Evolutionary conservation across 2,888 invertebrate species (phyloP).

Genomic region (Pristionchus mayeri): DNA sequence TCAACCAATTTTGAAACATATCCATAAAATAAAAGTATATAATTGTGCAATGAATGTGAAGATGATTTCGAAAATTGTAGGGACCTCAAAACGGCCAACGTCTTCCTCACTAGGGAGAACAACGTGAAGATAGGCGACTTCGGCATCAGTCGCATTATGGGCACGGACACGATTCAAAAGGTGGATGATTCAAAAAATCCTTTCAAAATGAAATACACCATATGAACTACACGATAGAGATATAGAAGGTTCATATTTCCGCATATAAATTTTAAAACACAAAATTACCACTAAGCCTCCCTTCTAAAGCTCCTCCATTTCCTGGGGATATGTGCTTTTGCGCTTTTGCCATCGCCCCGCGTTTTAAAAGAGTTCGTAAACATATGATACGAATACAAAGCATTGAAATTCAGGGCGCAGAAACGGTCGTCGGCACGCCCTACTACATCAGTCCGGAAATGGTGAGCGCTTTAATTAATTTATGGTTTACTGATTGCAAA

Average conservation of each 20-base stretch:
- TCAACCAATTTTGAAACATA: too few relatives aligned
- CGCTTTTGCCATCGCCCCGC: too few relatives aligned
- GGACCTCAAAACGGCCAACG: slow-evolving; percentile 85
- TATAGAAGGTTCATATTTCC: slow-evolving; percentile 79
- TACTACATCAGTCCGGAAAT: slow-evolving; percentile 79
- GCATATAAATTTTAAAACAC: slow-evolving; percentile 76
- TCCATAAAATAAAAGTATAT: too few relatives aligned
- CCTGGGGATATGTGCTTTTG: too few relatives aligned
- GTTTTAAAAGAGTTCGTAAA: too few relatives aligned
- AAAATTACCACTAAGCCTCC: too few relatives aligned
- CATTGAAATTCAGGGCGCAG: slow-evolving; percentile 75
- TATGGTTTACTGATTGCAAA: background rate
- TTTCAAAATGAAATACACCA: too few relatives aligned
- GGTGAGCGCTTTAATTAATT: slow-evolving; percentile 54
- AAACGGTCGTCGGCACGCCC: slow-evolving; percentile 79
- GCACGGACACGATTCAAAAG: slow-evolving; percentile 79
- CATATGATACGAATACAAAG: too few relatives aligned
- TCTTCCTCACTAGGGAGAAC: slow-evolving; percentile 83
- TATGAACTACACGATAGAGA: too few relatives aligned
- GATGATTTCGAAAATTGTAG: too few relatives aligned
- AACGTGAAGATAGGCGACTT: slow-evolving; percentile 85
- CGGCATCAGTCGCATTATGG: slow-evolving; percentile 85
- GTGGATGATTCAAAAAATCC: background rate
- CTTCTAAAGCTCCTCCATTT: too few relatives aligned
- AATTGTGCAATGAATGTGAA: too few relatives aligned